phyloP scores from a whole-genome alignment of 2,888 invertebrate genomes.

The Physocephala rufipes region DNA sequence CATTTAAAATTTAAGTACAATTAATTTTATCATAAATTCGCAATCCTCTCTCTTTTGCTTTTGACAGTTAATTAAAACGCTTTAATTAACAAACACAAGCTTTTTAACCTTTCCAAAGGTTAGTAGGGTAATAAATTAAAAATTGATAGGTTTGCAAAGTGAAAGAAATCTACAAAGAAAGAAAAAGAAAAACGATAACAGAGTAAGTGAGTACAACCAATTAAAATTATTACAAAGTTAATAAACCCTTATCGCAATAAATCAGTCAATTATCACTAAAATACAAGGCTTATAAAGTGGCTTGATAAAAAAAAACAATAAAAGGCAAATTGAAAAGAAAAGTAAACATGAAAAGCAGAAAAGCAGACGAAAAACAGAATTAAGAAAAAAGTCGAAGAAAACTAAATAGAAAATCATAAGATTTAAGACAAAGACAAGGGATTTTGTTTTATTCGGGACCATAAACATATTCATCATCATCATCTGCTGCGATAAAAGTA shows the following conservation, averaged over 20 bases:
- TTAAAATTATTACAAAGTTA: constrained; percentile 7
- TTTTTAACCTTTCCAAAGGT: no score
- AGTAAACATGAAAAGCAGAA: neutral
- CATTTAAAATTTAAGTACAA: neutral
- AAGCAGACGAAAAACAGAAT: constrained; percentile 14
- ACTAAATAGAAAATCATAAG: no score
- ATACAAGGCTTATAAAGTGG: constrained; percentile 12
- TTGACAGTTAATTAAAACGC: neutral
- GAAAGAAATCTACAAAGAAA: neutral
- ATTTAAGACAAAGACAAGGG: no score
- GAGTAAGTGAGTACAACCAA: constrained; percentile 16
- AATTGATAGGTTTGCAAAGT: no score
- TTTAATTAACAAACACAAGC: no score
- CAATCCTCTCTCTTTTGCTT: neutral
- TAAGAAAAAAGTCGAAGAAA: constrained; percentile 12
- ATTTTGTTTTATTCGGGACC: no score
- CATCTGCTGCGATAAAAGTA: no score
- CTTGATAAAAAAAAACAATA: constrained; percentile 19
- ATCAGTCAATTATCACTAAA: constrained; percentile 4
- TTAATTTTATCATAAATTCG: neutral
- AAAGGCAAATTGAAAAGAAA: constrained; percentile 13
- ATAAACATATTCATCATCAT: constrained; percentile 3
- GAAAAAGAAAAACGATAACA: constrained; percentile 11
- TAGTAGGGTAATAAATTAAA: no score
- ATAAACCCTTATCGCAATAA: constrained; percentile 6